Evolutionary conservation across 64 coral and sea anemone species (phyloP).

Genomic region (Montipora cactus): DNA sequence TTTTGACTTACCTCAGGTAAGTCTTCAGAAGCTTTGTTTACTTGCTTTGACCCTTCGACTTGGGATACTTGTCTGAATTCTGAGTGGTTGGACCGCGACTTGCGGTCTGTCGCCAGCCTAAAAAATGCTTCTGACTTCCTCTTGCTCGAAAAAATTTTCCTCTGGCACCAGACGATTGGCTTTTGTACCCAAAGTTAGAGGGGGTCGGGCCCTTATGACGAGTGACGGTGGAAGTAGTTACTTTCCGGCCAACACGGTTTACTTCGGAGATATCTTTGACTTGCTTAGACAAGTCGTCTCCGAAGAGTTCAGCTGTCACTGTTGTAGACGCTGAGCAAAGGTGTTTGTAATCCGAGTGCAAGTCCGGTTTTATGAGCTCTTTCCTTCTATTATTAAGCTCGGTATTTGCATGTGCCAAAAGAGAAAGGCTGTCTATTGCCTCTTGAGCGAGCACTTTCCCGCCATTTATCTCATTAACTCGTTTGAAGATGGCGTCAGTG

Average conservation of each 20-base stretch:
- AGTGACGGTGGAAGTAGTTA: not conserved
- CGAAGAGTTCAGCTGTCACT: conserved; percentile 7
- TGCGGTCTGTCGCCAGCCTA: conserved; percentile 19
- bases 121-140: conserved; percentile 17
- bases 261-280: not conserved
- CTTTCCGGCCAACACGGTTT: conserved; percentile 7
- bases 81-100: not conserved
- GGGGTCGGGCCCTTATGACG: not conserved
- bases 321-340: conserved; percentile 9
- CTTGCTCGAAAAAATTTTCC: not conserved
- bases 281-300: not conserved
- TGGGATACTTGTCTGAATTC: not conserved
- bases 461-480: not conserved
- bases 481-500: not conserved
- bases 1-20: not conserved
- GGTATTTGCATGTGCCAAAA: not conserved
- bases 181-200: not conserved
- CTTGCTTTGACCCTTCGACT: conserved; percentile 16
- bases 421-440: too few species aligned
- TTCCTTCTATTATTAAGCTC: not conserved
- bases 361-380: not conserved
- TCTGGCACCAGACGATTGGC: not conserved
- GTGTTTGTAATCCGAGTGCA: not conserved
- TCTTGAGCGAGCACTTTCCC: too few species aligned
- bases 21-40: not conserved